phyloP scores from a whole-genome alignment of 2,888 invertebrate genomes.

The Megaustenia siamemsis region DNA sequence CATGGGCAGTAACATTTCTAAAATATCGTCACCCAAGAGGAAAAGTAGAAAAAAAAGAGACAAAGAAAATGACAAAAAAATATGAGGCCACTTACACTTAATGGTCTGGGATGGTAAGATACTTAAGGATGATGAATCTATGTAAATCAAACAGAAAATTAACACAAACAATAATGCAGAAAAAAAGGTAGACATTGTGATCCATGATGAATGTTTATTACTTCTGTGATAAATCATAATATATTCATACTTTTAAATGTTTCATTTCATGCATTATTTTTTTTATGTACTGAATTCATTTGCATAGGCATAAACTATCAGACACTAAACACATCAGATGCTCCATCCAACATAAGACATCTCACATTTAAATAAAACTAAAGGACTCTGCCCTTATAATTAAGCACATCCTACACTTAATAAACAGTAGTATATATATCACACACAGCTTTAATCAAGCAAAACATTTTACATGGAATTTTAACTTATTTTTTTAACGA shows the following conservation, averaged over 20 bases:
- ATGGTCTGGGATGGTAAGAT: too few relatives aligned
- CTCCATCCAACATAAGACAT: neutral
- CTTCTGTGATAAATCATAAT: conserved; percentile 28
- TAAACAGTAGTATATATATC: too few relatives aligned
- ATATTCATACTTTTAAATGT: conserved; percentile 26
- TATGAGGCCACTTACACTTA: too few relatives aligned
- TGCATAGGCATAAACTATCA: conserved; percentile 32
- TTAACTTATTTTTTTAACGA: too few relatives aligned
- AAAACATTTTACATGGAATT: too few relatives aligned
- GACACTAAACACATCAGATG: neutral
- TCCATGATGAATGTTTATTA: conserved; percentile 24
- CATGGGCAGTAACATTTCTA: too few relatives aligned
- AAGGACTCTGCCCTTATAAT: neutral
- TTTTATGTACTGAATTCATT: neutral
- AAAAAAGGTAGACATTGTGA: neutral
- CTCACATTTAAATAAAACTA: neutral
- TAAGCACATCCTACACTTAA: neutral
- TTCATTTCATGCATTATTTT: conserved; percentile 29
- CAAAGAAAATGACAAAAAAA: too few relatives aligned
- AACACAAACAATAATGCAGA: neutral
- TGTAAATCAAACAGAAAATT: too few relatives aligned
- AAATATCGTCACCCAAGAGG: too few relatives aligned
- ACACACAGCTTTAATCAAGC: too few relatives aligned
- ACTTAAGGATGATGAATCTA: too few relatives aligned
- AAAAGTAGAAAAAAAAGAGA: too few relatives aligned